phyloP scores from a whole-genome alignment of 2,113 vertebrate genomes.

The Nestor notabilis region DNA sequence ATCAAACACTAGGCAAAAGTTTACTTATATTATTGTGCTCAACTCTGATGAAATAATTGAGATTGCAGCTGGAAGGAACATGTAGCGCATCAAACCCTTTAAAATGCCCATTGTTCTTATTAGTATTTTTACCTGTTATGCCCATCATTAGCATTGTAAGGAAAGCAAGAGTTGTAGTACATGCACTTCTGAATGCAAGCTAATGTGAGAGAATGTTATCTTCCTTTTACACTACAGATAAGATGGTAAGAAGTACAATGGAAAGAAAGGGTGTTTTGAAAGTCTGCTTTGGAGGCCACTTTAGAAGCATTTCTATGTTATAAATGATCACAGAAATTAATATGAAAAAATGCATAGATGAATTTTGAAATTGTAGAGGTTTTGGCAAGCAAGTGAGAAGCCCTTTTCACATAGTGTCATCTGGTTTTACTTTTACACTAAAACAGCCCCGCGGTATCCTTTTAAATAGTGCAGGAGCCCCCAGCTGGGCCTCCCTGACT shows the following conservation, averaged over 20 bases:
- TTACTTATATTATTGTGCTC: neutral
- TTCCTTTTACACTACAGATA: neutral
- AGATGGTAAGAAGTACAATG: neutral
- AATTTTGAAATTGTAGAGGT: neutral
- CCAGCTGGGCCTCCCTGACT: slow-evolving; percentile 42
- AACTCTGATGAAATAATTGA: neutral
- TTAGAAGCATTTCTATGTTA: neutral
- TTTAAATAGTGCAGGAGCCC: slow-evolving; percentile 4
- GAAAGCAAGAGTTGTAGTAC: neutral
- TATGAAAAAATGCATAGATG: neutral
- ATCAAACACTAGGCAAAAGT: neutral
- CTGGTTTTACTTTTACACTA: slow-evolving; percentile 50
- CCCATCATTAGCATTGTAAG: neutral
- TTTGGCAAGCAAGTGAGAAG: slow-evolving; percentile 40
- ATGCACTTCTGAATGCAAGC: neutral
- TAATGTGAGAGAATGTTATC: neutral
- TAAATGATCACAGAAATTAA: neutral
- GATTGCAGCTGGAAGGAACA: neutral
- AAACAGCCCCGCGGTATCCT: neutral
- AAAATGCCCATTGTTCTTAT: neutral
- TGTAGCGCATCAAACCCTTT: neutral
- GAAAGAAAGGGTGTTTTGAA: neutral
- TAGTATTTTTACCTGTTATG: neutral
- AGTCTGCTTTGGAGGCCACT: neutral
- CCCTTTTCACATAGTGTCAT: slow-evolving; percentile 20